These are phyloP conservation scores for Stenurella melanura DNA, from an alignment of 2,888 invertebrate species.

Conservation along the genomic window DNA sequence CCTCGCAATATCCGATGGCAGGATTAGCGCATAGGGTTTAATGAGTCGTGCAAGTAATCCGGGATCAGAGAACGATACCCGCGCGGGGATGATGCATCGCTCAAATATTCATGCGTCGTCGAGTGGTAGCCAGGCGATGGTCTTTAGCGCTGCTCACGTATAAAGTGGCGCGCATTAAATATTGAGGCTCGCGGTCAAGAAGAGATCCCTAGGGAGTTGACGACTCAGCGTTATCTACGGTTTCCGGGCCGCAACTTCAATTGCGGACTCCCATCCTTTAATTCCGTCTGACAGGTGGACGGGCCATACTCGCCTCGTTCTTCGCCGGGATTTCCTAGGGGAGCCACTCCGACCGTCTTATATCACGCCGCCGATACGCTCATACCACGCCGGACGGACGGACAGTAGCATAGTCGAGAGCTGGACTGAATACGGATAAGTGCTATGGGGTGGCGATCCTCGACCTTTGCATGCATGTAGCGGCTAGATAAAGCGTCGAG, in stretches of 20 bases:
- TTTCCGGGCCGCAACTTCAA: slow-evolving; percentile 67
- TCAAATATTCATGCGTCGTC: slow-evolving; percentile 72
- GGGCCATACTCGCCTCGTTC: slow-evolving; percentile 65
- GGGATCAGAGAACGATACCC: slow-evolving; percentile 73
- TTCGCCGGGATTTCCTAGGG: slow-evolving; percentile 70
- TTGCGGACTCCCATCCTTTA: slow-evolving; percentile 75
- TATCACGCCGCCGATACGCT: slow-evolving; percentile 70
- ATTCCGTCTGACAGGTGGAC: slow-evolving; percentile 77
- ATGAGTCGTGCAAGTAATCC: slow-evolving; percentile 75
- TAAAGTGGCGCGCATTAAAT: slow-evolving; percentile 69
- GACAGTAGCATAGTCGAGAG: slow-evolving; percentile 27
- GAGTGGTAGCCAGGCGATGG: slow-evolving; percentile 53
- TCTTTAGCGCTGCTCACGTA: slow-evolving; percentile 65
- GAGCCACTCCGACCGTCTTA: slow-evolving; percentile 69
- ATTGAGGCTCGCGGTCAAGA: slow-evolving; percentile 70
- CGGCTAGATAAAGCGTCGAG: slow-evolving; percentile 68
- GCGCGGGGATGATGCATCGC: slow-evolving; percentile 52
- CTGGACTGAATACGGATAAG: slow-evolving; percentile 73
- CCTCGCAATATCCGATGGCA: slow-evolving; percentile 72
- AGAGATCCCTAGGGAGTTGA: slow-evolving; percentile 65
- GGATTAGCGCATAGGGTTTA: slow-evolving; percentile 74
- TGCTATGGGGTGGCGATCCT: slow-evolving; percentile 74
- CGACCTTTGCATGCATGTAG: slow-evolving; percentile 75
- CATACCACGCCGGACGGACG: slow-evolving; percentile 48
- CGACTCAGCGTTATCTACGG: slow-evolving; percentile 71